Base-by-base conservation (phyloP, 2,888 invertebrate genomes). In the Halictus ligatus region DNA sequence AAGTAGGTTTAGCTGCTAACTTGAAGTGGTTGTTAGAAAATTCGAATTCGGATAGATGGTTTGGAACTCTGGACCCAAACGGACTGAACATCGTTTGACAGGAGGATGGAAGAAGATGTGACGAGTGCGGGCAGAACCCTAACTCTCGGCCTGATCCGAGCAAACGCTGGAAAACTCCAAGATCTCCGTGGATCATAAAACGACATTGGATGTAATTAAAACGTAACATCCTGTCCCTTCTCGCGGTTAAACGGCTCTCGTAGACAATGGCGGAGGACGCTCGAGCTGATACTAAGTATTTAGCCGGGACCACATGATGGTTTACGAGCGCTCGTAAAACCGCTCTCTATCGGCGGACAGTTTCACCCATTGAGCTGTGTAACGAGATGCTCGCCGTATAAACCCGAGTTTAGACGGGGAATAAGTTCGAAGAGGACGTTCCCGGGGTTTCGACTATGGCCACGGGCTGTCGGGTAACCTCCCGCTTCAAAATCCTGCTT, bases 141-240 rank as follows among this genome's bases (percentile, higher is more conserved):
- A 18, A 64, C 29, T 64, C 29, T 64, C 29, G 5, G 18, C 64
- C 29, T 18, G 29, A 29, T 64, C 18, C 64, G 64, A 29, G 64
- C 29, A 69, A 69, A 69, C 35, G 35, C 21, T 40, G 40, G 40
- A 71, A 71, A 71, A 71, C 43, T 15, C 18, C n/a, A 25, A 48
- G 46, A 40, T 71, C 69, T 35, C 54, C 40, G 18, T 35, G 81
- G 80, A 75, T 83, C 88, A 78, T 88, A 88, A 89, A 89, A 50
- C 75, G 78, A 71, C 69, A 82, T 85, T 80, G 72, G 21, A 25
- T 58, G 82, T 87, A 88, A 89, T 89, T 89, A 88, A 89, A 89
- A 82, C 81, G 84, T 78, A 85, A 85, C 81, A 72, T 79, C 75
- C 77, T 79, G 58, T 73, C 75, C 76, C 29, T 71, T 50, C 71